Base-by-base conservation (phyloP, 2,888 invertebrate species). In the Zygogramma bicolorata region DNA sequence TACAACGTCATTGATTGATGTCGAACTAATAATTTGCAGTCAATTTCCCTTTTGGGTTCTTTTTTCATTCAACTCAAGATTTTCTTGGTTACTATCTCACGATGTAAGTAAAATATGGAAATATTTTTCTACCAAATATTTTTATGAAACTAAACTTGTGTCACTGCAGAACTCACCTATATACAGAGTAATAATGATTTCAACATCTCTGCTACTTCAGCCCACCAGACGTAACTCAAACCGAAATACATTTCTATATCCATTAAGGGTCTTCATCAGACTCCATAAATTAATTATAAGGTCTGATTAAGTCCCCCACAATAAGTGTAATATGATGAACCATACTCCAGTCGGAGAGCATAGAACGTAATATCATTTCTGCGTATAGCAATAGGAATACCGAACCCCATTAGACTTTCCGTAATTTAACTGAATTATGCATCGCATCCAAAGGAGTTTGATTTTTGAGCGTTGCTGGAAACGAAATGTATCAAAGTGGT, bases 281-380 rank as follows among this genome's bases (percentile, higher is more conserved):
- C 79, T 82, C 82, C 81, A 83, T 87, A 87, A 87, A 86, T 86
- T 85, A 86, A 86, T 87, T 87, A 87, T 86, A 84, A 85, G 84
- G 85, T 86, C 85, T 86, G 86, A 87, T 86, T 86, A 86, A 85
- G 84, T 84, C 83, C 81, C 83, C 85, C 86, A 82, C 84, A 84
- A 83, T 79, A 79, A 80, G 76, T 80, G 79, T 81, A 80, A 80
- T 77, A 76, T 74, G 79, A 78, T 77, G 79, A 79, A 73, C 72
- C 77, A 71, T 71, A 73, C 73, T 77, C 73, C 65, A 71, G 69
- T 75, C 71, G 75, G 75, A 75, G 75, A 77, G 76, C 76, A 61
- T 49, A 46, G 68, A 68, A 67, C 69, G 40, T 77, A 77, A 77
- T 77, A 77, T 77, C 70, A 75, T 73, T 77, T 75, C 76, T 74